Conservation (phyloP, 1,140 invertebrate species). For the Oryzaephilus surinamensis region DNA sequence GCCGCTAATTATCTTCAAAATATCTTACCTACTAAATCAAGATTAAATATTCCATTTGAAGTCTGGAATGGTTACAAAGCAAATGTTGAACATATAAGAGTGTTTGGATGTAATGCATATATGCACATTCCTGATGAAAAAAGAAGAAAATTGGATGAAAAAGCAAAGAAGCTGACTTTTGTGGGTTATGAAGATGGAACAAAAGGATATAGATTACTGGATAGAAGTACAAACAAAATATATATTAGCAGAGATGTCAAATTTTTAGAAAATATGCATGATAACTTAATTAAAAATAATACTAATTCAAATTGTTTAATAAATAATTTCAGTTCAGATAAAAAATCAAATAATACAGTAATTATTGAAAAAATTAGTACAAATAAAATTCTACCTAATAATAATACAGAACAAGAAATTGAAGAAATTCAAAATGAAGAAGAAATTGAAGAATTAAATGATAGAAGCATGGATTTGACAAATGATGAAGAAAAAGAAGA, state of each 20-base stretch:
- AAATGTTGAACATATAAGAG: slow-evolving; percentile 8
- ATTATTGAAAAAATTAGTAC: background rate
- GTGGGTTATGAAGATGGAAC: slow-evolving; percentile 26
- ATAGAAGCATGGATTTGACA: too few relatives aligned
- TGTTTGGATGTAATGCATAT: slow-evolving; percentile 6
- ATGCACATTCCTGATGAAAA: slow-evolving; percentile 22
- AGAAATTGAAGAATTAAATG: too few relatives aligned
- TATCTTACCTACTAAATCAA: slow-evolving; percentile 18
- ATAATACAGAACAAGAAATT: too few relatives aligned
- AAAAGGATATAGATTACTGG: slow-evolving; percentile 25
- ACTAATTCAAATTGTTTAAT: too few relatives aligned
- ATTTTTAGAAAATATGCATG: slow-evolving; percentile 8
- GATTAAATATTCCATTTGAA: slow-evolving; percentile 12
- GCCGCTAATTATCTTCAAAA: slow-evolving; percentile 35
- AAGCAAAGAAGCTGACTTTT: slow-evolving; percentile 13
- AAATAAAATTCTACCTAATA: background rate
- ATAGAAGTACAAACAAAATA: slow-evolving; percentile 13
- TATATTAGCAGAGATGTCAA: slow-evolving; percentile 23
- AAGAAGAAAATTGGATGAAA: slow-evolving; percentile 21
- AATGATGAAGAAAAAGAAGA: too few relatives aligned
- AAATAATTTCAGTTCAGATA: too few relatives aligned
- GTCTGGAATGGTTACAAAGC: background rate
- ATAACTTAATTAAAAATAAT: too few relatives aligned
- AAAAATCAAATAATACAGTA: background rate
- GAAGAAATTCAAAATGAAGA: too few relatives aligned